Evolutionary conservation across 2,113 vertebrate species (phyloP), one percentile per base, ranked within the genome.

Genomic region (Coptodon rendalli): DNA sequence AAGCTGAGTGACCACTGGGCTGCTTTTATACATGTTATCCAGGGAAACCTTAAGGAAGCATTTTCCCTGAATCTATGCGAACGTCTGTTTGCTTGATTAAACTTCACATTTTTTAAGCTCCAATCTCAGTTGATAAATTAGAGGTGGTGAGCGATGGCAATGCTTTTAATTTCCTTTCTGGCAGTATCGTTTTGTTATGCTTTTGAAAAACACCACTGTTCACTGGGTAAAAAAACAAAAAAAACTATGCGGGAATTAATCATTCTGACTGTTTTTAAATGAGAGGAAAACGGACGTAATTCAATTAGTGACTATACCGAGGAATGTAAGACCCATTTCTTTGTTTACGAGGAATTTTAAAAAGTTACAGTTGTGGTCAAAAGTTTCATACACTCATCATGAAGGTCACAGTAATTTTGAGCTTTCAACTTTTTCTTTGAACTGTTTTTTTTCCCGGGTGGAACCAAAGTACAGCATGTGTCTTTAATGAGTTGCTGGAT

Each of bases 361-460:
- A 16, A 80, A 40, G 19, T 56, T 54, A 56, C 68, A 73, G 68
- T 73, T 73, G 68, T 45, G 68, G 68, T 27, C 68, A 73, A 45
- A 73, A 27, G 40, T 73, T 73, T 29, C 22, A 45, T 45, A 27
- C 1, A 27, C 22, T 45, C 66, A 73, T 73, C 5, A 73, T 16
- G 68, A 73, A 73, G 22, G 40, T 73, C 68, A 45, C 22, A 17
- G 40, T 45, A 45, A 73, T 45, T 73, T 73, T 0, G 8, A 14
- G 40, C 40, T 73, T 73, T 73, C 43, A 73, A 73, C 40, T 16
- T 6, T 73, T 71, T 45, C 38, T 73, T 40, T 45, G 13, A 73
- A 45, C 68, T 27, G 3, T 24, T 71, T 40, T 43, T 68, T 45
- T 24, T 0, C 0, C 13, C 2, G 38, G 38, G n/a, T 16, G 13